phyloP scores from a whole-genome alignment of 2,113 vertebrate genomes.

The Ploceus nigricollis region DNA sequence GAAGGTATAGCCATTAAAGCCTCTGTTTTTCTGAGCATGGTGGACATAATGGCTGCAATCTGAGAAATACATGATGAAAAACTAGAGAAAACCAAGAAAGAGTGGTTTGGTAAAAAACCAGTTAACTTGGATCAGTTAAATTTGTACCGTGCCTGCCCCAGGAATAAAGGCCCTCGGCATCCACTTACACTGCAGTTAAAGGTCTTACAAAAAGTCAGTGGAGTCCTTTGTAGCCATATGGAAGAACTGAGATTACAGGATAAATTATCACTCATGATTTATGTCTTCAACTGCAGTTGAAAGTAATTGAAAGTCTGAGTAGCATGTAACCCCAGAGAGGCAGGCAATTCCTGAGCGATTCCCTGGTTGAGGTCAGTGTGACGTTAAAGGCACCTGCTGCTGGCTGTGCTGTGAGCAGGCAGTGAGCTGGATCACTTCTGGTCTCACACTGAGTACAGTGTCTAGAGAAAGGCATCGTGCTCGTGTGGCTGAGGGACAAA shows the following conservation, averaged over 20 bases:
- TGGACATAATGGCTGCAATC: background rate
- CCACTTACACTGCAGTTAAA: background rate
- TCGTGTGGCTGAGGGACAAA: background rate
- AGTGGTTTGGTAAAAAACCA: background rate
- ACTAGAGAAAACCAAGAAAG: background rate
- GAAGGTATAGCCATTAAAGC: background rate
- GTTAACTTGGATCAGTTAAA: background rate
- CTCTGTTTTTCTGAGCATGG: background rate
- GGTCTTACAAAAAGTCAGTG: background rate
- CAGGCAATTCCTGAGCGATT: background rate
- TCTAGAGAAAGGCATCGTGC: background rate
- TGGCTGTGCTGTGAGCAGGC: background rate
- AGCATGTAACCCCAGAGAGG: background rate
- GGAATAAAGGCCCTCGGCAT: background rate
- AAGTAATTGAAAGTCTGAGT: background rate
- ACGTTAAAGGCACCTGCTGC: background rate
- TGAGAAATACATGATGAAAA: background rate
- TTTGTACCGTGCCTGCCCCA: background rate
- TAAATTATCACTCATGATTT: background rate
- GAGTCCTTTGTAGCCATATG: background rate
- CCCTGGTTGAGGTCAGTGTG: background rate
- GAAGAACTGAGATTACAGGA: background rate
- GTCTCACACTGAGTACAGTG: background rate
- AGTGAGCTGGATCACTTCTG: background rate
- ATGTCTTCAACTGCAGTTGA: background rate